Percentiles rank a stretch among this genome's conserved stretches.
phyloP scores from a whole-genome alignment of 2,113 vertebrate genomes.

The Notarius lentiginosus region DNA sequence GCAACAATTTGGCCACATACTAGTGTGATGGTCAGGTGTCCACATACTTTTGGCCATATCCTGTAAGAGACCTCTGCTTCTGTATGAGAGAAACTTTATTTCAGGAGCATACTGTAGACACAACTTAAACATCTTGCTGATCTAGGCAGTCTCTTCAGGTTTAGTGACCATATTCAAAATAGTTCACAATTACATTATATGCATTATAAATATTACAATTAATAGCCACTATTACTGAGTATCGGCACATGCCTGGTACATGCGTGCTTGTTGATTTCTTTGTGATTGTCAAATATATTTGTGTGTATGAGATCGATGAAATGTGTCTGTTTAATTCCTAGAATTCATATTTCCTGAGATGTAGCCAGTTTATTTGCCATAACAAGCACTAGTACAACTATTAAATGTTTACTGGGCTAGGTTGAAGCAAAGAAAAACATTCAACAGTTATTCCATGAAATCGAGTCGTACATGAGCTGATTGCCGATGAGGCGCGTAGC shows the following conservation, averaged over 20 bases:
- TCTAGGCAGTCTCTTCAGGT: background rate
- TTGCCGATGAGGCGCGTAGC: too few relatives aligned
- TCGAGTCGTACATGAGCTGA: too few relatives aligned
- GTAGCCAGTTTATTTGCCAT: background rate
- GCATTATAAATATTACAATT: background rate
- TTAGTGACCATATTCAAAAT: background rate
- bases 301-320: background rate
- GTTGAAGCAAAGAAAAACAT: too few relatives aligned
- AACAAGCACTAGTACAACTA: background rate
- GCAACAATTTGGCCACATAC: background rate
- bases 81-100: background rate
- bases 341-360: background rate
- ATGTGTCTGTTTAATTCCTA: background rate
- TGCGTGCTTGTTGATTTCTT: background rate
- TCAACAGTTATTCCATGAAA: too few relatives aligned
- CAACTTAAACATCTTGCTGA: background rate
- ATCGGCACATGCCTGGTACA: background rate
- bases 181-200: background rate
- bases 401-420: background rate
- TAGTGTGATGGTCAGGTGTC: background rate
- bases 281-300: background rate
- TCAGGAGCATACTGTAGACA: background rate
- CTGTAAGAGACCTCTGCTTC: background rate
- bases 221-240: background rate
- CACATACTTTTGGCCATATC: background rate